phyloP scores from a whole-genome alignment of 1,140 invertebrate species.

The Pseudobourletiella spinata region DNA sequence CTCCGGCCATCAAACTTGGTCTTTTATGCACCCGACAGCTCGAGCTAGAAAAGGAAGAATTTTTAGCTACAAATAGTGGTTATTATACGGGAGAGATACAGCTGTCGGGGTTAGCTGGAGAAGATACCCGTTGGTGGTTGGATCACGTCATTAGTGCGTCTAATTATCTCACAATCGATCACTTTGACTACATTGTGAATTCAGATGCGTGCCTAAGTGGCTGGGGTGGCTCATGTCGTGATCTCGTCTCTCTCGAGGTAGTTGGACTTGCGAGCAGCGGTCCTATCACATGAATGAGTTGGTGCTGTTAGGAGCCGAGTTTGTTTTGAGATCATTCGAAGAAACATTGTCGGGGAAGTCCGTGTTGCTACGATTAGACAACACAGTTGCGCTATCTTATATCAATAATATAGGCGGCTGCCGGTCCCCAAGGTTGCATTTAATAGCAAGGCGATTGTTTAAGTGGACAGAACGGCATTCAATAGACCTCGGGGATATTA shows the following conservation, averaged over 20 bases:
- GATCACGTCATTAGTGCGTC: no score
- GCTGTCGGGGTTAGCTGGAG: no score
- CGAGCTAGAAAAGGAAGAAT: conserved; percentile 4
- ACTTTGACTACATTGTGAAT: neutral
- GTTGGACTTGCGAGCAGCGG: neutral
- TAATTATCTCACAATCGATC: neutral
- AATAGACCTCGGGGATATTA: no score
- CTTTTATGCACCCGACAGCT: conserved; percentile 18
- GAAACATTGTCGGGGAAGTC: neutral
- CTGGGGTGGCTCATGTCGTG: neutral
- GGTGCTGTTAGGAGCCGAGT: conserved; percentile 10
- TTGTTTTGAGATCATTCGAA: conserved; percentile 4
- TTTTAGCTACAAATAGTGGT: neutral
- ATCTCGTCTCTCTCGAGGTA: neutral
- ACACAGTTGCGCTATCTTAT: conserved; percentile 12
- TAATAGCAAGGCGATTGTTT: conserved; percentile 13
- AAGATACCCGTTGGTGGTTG: no score
- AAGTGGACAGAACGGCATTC: no score
- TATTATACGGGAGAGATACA: no score
- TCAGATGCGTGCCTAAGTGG: conserved; percentile 2
- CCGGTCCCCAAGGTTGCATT: conserved; percentile 7
- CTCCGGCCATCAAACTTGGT: conserved; percentile 10
- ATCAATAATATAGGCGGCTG: conserved; percentile 21
- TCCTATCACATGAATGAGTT: conserved; percentile 12
- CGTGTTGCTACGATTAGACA: conserved; percentile 15